Base-by-base conservation (phyloP, 2,797 vertebrate genomes). In the Falco peregrinus region DNA sequence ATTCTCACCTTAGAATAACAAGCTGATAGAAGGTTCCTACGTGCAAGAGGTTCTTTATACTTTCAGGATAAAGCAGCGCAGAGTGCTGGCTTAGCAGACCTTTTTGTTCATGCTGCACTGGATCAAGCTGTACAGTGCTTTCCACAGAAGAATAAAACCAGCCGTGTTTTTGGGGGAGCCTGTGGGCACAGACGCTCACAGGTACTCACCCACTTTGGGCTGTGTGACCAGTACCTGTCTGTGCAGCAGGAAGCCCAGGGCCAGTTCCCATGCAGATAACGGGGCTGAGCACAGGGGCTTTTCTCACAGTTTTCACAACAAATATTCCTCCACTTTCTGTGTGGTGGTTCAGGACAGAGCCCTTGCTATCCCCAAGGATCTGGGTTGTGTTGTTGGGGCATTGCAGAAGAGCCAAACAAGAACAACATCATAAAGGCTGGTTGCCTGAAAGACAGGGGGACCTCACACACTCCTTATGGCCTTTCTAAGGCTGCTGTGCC, bases 221-320 rank as follows among this genome's bases (percentile, higher is more conserved):
- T 26, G 1, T 2, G 31, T 28, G 63, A n/a, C 50, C 45, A 5
- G 57, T 24, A 43, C 45, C 13, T 41, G 37, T 7, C 25, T 28
- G 16, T 12, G 57, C 28, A 24, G 56, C 74, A 68, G 35, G 31
- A n/a, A 74, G 37, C 56, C 37, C 33, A 7, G 75, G 31, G 63
- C 50, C 29, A 6, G 37, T 28, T 48, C 47, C 31, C 53, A 8
- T 1, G 0, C 54, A 7, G 10, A n/a, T 16, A 16, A 47, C 5
- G 2, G 33, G 43, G n/a, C 31, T 33, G 59, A 4, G 0, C 51
- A 11, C 33, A 19, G 11, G 17, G 14, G 13, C 26, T 65, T 31
- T 33, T n/a, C 60, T 73, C 28, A 3, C 33, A 6, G 11, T 28
- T 73, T 33, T 24, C 50, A 29, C 50, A 45, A 22, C 43, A 73